A percentile compares a stretch with the other conserved stretches of the same genome.
Conservation (phyloP, 2,113 vertebrate species). For the Scytalopus superciliaris region DNA sequence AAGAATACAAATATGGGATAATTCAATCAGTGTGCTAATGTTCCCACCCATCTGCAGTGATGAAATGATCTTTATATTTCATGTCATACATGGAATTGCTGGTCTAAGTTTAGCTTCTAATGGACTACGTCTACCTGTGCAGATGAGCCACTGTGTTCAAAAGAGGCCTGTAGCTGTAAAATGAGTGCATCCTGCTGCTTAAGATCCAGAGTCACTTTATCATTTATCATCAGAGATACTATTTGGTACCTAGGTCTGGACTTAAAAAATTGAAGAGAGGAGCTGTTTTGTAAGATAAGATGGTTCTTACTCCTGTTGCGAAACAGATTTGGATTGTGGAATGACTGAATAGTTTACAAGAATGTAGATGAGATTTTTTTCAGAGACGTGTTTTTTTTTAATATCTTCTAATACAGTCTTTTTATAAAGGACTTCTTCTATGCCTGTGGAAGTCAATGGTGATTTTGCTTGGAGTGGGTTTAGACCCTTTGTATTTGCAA, state of each 20-base stretch:
- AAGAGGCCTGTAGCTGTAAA: background rate
- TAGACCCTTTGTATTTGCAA: slow-evolving; percentile 13
- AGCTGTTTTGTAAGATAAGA: background rate
- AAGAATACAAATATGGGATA: background rate
- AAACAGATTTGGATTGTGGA: background rate
- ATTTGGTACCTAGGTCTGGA: background rate
- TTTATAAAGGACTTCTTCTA: background rate
- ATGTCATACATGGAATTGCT: background rate
- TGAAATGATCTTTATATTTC: background rate
- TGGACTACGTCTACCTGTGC: background rate
- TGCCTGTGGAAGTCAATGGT: background rate
- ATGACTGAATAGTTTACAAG: background rate
- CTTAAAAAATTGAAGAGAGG: background rate
- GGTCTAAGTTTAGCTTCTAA: background rate
- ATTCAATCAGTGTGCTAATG: background rate
- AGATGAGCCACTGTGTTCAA: background rate
- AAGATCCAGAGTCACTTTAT: background rate
- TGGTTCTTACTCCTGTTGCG: background rate
- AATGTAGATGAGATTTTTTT: background rate
- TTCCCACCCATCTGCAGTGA: accelerated
- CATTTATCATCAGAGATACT: background rate
- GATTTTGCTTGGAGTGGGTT: background rate
- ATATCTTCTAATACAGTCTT: background rate
- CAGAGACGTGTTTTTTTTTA: accelerated
- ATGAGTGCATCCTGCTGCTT: background rate